Conservation (phyloP, 2,113 vertebrate species). For the Gopherus evgoodei region DNA sequence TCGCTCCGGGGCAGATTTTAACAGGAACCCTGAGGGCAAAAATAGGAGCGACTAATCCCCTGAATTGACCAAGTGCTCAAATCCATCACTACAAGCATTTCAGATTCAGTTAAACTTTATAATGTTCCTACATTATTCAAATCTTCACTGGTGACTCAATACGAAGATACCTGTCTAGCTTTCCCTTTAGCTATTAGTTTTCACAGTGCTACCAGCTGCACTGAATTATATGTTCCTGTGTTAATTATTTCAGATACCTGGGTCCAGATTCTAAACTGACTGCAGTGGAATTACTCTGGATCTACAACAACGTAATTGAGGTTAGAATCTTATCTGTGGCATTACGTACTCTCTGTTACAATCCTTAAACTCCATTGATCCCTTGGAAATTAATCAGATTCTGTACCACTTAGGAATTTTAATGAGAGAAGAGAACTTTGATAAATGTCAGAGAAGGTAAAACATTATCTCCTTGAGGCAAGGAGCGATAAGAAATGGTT, state of each 20-base stretch:
- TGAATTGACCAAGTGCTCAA: neutral
- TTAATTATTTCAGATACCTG: constrained; percentile 9
- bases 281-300: neutral
- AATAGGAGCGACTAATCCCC: neutral
- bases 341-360: neutral
- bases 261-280: constrained; percentile 43
- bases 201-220: neutral
- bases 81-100: neutral
- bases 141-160: neutral
- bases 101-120: neutral
- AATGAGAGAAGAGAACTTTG: neutral
- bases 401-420: neutral
- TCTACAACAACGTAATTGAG: constrained; percentile 38
- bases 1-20: neutral
- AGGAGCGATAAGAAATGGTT: neutral
- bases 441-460: neutral
- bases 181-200: neutral
- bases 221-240: constrained; percentile 24
- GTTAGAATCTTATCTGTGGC: constrained; percentile 28
- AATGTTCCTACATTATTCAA: neutral
- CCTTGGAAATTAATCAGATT: neutral
- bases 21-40: neutral
- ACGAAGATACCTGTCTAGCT: neutral
- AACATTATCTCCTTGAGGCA: constrained; percentile 16
- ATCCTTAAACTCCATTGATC: neutral